Percentiles rank a stretch among this genome's conserved stretches.
phyloP scores from a whole-genome alignment of 2,888 invertebrate genomes.

The Limnephilus lunatus region DNA sequence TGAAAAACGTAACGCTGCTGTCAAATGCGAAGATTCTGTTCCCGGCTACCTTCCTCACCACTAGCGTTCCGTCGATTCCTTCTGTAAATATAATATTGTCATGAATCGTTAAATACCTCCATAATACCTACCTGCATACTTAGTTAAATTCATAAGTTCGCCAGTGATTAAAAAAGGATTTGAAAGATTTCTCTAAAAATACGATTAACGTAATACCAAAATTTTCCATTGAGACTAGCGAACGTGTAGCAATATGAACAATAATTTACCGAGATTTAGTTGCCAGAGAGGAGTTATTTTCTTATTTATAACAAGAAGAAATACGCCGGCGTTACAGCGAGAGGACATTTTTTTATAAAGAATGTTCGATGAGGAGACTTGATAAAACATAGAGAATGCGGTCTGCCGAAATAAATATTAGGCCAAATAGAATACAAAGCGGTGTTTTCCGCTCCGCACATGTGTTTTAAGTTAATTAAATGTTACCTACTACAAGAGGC shows the following conservation, averaged over 20 bases:
- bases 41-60: no score
- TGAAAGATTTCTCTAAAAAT: background rate
- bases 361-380: conserved; percentile 52
- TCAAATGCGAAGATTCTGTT: no score
- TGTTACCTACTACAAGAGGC: conserved; percentile 64
- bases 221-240: background rate
- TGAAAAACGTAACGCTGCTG: no score
- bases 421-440: conserved; percentile 51
- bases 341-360: conserved; percentile 47
- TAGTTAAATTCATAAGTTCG: background rate
- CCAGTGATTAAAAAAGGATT: background rate
- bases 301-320: conserved; percentile 51
- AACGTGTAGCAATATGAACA: conserved; percentile 11
- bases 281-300: conserved; percentile 36
- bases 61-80: no score
- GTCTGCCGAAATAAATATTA: conserved; percentile 58
- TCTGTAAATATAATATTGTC: no score
- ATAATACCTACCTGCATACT: background rate
- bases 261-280: conserved; percentile 32
- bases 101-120: no score
- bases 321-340: conserved; percentile 39
- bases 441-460: conserved; percentile 53
- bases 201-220: background rate
- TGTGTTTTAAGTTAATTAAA: conserved; percentile 66
- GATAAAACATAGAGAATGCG: conserved; percentile 56